phyloP scores from a whole-genome alignment of 2,888 invertebrate genomes.

The Coecobrya sp. region DNA sequence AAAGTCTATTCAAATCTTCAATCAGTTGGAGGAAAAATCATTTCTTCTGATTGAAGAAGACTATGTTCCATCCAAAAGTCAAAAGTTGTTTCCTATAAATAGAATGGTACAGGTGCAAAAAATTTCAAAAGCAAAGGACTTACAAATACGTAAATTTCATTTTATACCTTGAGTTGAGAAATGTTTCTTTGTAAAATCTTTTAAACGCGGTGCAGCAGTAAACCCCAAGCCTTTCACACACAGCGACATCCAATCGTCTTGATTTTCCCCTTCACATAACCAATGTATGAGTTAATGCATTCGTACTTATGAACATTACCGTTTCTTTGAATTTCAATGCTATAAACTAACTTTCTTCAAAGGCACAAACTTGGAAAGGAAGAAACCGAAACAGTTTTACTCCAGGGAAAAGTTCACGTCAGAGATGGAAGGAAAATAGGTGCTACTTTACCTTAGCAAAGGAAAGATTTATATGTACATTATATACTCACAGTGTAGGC shows the following conservation, averaged over 20 bases:
- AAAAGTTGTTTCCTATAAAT: constrained; percentile 7
- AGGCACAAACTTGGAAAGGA: neutral
- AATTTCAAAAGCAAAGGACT: no score
- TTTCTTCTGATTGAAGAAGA: neutral
- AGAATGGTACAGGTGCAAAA: neutral
- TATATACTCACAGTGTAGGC: neutral
- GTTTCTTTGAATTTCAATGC: neutral
- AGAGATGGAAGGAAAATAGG: constrained; percentile 22
- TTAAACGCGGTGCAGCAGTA: no score
- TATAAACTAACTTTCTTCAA: constrained; percentile 1
- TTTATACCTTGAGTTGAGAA: no score
- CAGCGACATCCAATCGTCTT: neutral
- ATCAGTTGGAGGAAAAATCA: neutral
- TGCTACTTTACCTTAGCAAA: neutral
- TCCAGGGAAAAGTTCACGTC: constrained; percentile 25
- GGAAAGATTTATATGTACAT: constrained; percentile 1
- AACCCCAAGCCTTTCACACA: neutral
- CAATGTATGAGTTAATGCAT: no score
- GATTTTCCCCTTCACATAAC: no score
- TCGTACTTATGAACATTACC: neutral
- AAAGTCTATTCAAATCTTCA: neutral
- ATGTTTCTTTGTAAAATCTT: no score
- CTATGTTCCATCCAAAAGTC: neutral
- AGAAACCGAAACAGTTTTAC: neutral
- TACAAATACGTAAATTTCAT: no score